Base-by-base conservation (phyloP, 35 echinoderm and acorn worm genomes). In the Chiridota heheva region DNA sequence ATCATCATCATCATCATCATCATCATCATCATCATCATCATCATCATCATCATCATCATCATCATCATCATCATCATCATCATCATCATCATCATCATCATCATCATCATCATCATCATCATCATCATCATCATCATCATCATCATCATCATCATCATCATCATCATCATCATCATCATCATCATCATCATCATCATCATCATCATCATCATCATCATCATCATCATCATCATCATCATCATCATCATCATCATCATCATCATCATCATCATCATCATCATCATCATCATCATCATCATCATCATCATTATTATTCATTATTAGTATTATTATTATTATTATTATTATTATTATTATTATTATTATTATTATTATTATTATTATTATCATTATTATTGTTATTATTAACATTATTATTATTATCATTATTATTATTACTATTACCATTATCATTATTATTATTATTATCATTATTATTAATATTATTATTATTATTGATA, bases 401-500 rank as follows among this genome's bases (percentile, higher is more conserved):
- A 66, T 30, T 34, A 66, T 30, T 66, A 66, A 10, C 29, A 66
- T 30, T 66, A 66, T 30, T 66, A 66, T 30, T 66, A 66, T 30
- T 66, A 66, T 30, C 29, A 66, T 30, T 34, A 66, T 30, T 34
- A 66, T 30, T 34, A 66, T 30, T 34, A 66, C 30, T 34, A 66
- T 30, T 34, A 66, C 30, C 29, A 66, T 30, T 34, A 66, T 30
- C 29, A 66, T 30, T 34, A 66, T 30, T 34, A 66, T 30, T 34
- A 66, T 30, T 34, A 66, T 30, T 34, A 66, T 30, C 29, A 66
- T 30, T 66, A 66, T 30, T 66, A 66, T 30, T 66, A 66, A 10
- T 66, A 66, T 30, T 66, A 66, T 30, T 66, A 66, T 30, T 66
- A 66, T 30, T 66, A 66, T 30, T 66, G 29, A 10, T 66, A 66